Evolutionary conservation across 1,140 invertebrate genomes (phyloP).

Genomic region (Drosophila jambulina): DNA sequence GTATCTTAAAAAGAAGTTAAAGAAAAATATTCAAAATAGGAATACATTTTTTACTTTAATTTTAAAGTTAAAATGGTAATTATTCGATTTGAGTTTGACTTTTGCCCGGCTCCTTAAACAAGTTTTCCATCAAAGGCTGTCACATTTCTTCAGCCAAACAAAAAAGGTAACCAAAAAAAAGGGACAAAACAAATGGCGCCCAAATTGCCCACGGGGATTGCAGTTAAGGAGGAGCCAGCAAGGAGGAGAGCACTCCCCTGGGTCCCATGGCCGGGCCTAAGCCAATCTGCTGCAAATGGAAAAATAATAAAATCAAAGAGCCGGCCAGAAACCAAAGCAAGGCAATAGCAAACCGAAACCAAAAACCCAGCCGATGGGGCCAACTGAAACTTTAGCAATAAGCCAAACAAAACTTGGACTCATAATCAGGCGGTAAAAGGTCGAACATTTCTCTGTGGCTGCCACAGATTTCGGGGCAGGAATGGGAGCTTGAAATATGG

Average conservation of each 20-base stretch:
- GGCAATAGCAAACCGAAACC: slow-evolving; percentile 20
- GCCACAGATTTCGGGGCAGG: slow-evolving; percentile 3
- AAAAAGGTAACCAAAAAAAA: slow-evolving; percentile 14
- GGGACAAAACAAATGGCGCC: slow-evolving; percentile 32
- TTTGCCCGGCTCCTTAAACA: slow-evolving; percentile 2
- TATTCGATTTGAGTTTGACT: slow-evolving; percentile 2
- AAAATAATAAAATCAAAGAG: slow-evolving; percentile 69
- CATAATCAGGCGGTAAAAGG: slow-evolving; percentile 53
- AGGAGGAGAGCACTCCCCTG: slow-evolving; percentile 27
- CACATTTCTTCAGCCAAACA: slow-evolving; percentile 21
- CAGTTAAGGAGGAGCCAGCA: slow-evolving; percentile 15
- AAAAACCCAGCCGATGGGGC: slow-evolving; percentile 18
- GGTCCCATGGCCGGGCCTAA: slow-evolving; percentile 31
- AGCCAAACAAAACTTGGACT: slow-evolving; percentile 53
- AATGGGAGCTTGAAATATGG: background rate
- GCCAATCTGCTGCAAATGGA: slow-evolving; percentile 69
- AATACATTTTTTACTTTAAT: background rate
- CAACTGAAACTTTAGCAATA: slow-evolving; percentile 50
- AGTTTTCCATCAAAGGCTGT: slow-evolving; percentile 7
- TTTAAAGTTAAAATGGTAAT: background rate
- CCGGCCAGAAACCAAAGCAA: slow-evolving; percentile 24
- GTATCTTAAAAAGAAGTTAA: background rate
- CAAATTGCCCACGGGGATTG: slow-evolving; percentile 46
- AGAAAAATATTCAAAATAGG: too few species aligned
- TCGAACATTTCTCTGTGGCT: slow-evolving; percentile 29